Evolutionary conservation across 2,888 invertebrate genomes (phyloP).

Genomic region (Unio delphinus): DNA sequence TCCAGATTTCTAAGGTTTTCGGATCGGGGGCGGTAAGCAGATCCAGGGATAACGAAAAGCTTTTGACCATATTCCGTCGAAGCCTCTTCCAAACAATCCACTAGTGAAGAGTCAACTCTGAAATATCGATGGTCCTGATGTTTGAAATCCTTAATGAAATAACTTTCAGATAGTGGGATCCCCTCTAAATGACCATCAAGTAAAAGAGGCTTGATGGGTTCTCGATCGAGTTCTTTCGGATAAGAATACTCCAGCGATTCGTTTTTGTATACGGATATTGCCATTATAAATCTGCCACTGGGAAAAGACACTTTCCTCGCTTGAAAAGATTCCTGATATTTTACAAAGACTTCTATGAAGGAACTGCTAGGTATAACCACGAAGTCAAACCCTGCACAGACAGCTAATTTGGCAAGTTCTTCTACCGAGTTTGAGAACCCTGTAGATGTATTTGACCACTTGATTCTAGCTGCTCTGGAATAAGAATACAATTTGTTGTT

Average conservation of each 20-base stretch:
- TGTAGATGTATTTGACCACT: background rate
- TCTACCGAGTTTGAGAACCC: background rate
- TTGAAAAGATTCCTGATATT: slow-evolving; percentile 3
- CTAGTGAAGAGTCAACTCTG: slow-evolving; percentile 9
- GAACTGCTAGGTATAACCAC: background rate
- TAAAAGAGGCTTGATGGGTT: slow-evolving; percentile 5
- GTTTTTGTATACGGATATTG: slow-evolving; percentile 3
- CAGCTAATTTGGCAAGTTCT: background rate
- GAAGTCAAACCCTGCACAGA: slow-evolving; percentile 14
- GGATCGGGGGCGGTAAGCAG: slow-evolving; percentile 8
- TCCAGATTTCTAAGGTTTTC: slow-evolving; percentile 9
- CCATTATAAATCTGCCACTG: slow-evolving; percentile 3
- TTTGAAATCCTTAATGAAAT: slow-evolving; percentile 5
- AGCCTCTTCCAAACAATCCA: slow-evolving; percentile 11
- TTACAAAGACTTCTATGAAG: slow-evolving; percentile 10
- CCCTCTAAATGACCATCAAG: slow-evolving; percentile 5
- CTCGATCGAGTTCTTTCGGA: slow-evolving; percentile 4
- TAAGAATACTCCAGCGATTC: slow-evolving; percentile 3
- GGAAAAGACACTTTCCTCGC: slow-evolving; percentile 5
- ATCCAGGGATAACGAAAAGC: slow-evolving; percentile 7
- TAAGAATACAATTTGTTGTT: too few species aligned
- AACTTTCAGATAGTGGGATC: slow-evolving; percentile 8
- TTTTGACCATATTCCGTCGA: slow-evolving; percentile 7
- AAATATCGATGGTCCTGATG: slow-evolving; percentile 4
- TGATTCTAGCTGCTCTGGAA: background rate